phyloP scores from a whole-genome alignment of 1,140 invertebrate genomes.

The Apocrypta bakeri region DNA sequence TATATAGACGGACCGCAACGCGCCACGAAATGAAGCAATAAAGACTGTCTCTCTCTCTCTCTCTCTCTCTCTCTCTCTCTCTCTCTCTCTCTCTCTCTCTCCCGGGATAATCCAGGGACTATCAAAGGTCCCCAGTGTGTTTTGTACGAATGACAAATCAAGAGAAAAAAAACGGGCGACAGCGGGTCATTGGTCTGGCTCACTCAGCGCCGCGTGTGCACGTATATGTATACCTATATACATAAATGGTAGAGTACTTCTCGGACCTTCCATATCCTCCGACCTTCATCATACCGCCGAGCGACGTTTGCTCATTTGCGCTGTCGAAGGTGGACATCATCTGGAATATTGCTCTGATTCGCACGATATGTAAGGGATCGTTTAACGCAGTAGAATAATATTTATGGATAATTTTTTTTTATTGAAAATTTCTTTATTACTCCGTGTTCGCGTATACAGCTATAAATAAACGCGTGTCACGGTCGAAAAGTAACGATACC shows the following conservation, averaged over 20 bases:
- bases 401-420: no score
- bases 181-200: slow-evolving; percentile 3
- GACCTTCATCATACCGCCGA: neutral
- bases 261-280: neutral
- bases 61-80: neutral
- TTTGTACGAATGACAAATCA: slow-evolving; percentile 20
- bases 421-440: no score
- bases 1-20: neutral
- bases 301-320: slow-evolving; percentile 14
- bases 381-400: no score
- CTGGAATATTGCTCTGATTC: neutral
- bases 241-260: neutral
- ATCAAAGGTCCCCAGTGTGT: slow-evolving; percentile 1
- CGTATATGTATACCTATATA: neutral
- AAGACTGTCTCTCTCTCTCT: neutral
- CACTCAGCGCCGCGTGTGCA: no score
- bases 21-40: neutral
- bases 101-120: neutral
- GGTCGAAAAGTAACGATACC: no score
- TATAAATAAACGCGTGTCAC: no score
- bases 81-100: neutral
- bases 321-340: neutral
- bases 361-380: neutral
- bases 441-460: no score
- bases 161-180: slow-evolving; percentile 42